Evolutionary conservation across 2,888 invertebrate species (phyloP).

Genomic region (Ethmia dodecea): DNA sequence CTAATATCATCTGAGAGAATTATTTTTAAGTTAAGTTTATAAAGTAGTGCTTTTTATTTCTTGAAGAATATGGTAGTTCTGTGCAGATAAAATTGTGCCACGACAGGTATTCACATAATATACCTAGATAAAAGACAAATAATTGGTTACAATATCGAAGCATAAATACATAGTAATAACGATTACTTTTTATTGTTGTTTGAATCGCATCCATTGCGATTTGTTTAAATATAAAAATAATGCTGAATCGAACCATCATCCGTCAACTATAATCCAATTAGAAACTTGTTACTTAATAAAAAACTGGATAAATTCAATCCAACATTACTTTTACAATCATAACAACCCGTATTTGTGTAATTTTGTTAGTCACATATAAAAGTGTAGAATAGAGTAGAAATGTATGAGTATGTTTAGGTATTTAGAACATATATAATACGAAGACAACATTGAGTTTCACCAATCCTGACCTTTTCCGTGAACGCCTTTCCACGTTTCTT

Average conservation of each 20-base stretch:
- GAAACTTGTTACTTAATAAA: too few species aligned
- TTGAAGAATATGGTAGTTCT: not conserved
- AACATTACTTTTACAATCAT: not conserved
- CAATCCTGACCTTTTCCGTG: constrained; percentile 86
- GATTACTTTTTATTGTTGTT: not conserved
- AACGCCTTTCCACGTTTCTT: constrained; percentile 87
- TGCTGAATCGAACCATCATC: too few species aligned
- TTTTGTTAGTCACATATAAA: constrained; percentile 60
- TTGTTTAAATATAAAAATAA: constrained; percentile 12
- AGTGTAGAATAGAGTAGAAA: constrained; percentile 33
- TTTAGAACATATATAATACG: constrained; percentile 57
- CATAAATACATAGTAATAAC: constrained; percentile 18
- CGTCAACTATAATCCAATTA: too few species aligned
- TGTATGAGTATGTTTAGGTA: constrained; percentile 36
- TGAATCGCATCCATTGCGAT: constrained; percentile 26
- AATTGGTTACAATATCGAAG: constrained; percentile 43
- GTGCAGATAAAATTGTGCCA: not conserved
- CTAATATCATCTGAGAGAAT: too few species aligned
- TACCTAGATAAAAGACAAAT: not conserved
- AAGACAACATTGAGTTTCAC: constrained; percentile 63
- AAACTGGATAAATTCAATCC: too few species aligned
- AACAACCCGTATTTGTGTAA: constrained; percentile 24
- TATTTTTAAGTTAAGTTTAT: too few species aligned
- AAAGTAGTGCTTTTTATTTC: not conserved
- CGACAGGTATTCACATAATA: not conserved